Evolutionary conservation across 2,113 vertebrate genomes (phyloP).

Genomic region (Meleagris gallopavo): DNA sequence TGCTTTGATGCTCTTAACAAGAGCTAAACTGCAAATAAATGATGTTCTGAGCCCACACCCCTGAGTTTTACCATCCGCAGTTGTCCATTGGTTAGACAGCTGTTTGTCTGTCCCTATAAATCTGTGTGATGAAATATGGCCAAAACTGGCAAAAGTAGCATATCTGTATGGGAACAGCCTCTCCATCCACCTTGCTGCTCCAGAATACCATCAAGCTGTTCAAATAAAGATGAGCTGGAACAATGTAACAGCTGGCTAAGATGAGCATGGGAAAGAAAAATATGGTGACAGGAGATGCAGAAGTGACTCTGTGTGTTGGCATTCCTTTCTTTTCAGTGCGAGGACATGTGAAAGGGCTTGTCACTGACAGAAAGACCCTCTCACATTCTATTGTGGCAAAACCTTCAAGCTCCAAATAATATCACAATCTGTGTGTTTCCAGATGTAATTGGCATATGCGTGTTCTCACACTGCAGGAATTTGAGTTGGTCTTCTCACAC

Average conservation of each 20-base stretch:
- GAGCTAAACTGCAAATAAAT: not conserved
- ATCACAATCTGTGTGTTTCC: not conserved
- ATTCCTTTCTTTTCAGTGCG: constrained; percentile 73
- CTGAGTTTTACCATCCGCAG: not conserved
- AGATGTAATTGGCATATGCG: not conserved
- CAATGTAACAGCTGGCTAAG: constrained; percentile 75
- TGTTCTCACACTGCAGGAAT: constrained; percentile 64
- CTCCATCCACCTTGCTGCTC: not conserved
- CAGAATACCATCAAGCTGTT: constrained; percentile 60
- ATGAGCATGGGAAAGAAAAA: constrained; percentile 77
- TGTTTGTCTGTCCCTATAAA: not conserved
- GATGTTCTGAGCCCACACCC: not conserved
- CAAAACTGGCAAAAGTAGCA: not conserved
- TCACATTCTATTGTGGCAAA: constrained; percentile 74
- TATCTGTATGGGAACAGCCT: not conserved
- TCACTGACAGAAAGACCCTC: constrained; percentile 75
- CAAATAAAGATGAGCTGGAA: constrained; percentile 76
- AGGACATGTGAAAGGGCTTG: constrained; percentile 75
- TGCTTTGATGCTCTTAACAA: not conserved
- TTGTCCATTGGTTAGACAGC: not conserved
- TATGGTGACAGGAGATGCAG: constrained; percentile 54
- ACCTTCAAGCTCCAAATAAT: constrained; percentile 48
- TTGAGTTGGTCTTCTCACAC: not conserved
- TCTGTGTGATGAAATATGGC: not conserved
- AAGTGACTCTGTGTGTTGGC: not conserved